Percentiles rank a stretch among this genome's conserved stretches.
Evolutionary conservation across 2,113 vertebrate genomes (phyloP).

Genomic region (Cynopterus brachyotis): DNA sequence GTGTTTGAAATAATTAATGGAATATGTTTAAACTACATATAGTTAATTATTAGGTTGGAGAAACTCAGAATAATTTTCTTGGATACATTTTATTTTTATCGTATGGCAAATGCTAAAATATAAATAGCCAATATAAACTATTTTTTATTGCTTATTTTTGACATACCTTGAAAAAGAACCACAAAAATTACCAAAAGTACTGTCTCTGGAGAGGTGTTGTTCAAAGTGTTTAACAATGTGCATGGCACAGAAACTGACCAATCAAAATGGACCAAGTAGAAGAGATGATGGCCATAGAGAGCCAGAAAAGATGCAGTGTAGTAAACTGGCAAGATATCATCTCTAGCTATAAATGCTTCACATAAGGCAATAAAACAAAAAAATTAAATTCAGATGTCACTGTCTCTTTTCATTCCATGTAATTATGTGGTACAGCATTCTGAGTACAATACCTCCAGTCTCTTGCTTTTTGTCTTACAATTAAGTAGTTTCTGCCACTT

Average conservation of each 20-base stretch:
- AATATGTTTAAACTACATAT: background rate
- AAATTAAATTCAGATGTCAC: background rate
- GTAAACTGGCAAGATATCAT: too few relatives aligned
- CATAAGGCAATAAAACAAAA: background rate
- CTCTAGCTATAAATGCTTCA: background rate
- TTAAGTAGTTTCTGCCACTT: constrained; percentile 42
- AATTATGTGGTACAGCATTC: background rate
- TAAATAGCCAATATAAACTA: background rate
- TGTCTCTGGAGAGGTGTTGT: background rate
- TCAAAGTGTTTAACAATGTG: background rate
- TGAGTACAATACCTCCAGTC: background rate
- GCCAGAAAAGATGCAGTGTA: background rate
- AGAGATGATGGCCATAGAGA: background rate
- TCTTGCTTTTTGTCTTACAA: constrained; percentile 38
- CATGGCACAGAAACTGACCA: background rate
- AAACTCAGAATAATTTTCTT: background rate
- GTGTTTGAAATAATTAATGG: background rate
- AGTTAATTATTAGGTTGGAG: background rate
- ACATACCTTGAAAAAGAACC: background rate
- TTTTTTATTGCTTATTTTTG: background rate
- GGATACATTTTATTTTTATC: background rate
- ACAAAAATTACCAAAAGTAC: background rate
- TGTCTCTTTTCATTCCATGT: background rate
- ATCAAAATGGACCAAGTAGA: background rate
- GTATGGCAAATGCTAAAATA: background rate